A percentile compares a stretch with the other conserved stretches of the same genome.
phyloP scores from a whole-genome alignment of 2,797 vertebrate species.

The Molossus alvarezi region DNA sequence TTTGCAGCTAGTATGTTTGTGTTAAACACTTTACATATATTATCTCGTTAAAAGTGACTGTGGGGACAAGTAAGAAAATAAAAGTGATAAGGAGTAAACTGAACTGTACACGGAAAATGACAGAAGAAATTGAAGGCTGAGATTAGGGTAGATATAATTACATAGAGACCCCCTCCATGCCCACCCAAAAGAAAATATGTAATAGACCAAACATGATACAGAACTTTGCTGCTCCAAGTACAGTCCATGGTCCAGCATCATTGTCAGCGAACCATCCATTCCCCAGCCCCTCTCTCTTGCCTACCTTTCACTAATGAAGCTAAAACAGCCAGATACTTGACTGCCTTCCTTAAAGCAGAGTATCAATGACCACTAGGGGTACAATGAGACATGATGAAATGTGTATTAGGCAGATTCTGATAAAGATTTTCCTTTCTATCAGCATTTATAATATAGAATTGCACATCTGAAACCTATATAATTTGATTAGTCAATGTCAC shows the following conservation, averaged over 20 bases:
- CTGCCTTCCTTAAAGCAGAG: not conserved
- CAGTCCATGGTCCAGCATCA: not conserved
- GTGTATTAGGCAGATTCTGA: not conserved
- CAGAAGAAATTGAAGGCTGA: not conserved
- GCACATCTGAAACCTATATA: not conserved
- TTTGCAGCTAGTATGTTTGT: not conserved
- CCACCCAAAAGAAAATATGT: not conserved
- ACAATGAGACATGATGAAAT: not conserved
- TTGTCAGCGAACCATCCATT: not conserved
- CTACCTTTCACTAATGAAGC: not conserved
- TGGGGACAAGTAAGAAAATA: not conserved
- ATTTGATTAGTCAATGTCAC: not conserved
- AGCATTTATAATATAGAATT: not conserved
- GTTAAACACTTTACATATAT: not conserved
- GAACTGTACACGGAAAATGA: not conserved
- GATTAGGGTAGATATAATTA: not conserved
- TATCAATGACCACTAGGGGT: not conserved
- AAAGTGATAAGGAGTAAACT: constrained; percentile 5
- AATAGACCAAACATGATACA: not conserved
- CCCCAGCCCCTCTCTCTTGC: not conserved
- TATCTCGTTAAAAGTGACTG: not conserved
- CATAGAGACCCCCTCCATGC: not conserved
- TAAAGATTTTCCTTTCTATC: not conserved
- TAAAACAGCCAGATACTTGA: not conserved
- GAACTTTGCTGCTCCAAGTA: not conserved